phyloP scores from a whole-genome alignment of 2,113 vertebrate species.

The Dromaius novaehollandiae region DNA sequence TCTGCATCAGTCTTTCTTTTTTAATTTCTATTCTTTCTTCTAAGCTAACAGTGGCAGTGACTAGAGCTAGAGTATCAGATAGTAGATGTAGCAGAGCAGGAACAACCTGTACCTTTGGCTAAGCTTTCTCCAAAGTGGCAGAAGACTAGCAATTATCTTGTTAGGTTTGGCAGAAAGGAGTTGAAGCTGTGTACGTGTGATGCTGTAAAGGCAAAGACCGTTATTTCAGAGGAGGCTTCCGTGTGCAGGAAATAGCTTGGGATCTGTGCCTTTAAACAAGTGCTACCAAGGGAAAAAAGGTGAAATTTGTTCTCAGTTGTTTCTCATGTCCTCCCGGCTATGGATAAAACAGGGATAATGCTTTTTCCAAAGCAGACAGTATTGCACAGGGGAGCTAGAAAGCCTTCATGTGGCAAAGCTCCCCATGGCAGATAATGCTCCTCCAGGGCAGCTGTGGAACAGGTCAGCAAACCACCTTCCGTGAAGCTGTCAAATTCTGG shows the following conservation, averaged over 20 bases:
- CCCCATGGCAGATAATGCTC: not conserved
- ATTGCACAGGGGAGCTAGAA: not conserved
- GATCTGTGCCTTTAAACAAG: not conserved
- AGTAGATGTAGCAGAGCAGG: not conserved
- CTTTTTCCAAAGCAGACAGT: not conserved
- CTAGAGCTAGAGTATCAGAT: rapidly evolving
- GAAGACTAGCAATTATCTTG: rapidly evolving
- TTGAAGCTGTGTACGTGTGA: rapidly evolving
- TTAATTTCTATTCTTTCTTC: not conserved
- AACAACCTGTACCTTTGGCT: not conserved
- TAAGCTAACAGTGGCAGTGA: not conserved
- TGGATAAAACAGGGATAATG: not conserved
- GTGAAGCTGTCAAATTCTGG: not conserved
- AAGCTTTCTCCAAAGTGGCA: not conserved
- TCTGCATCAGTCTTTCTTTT: not conserved
- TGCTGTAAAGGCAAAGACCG: rapidly evolving
- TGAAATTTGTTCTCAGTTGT: rapidly evolving
- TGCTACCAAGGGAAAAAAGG: rapidly evolving
- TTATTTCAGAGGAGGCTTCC: not conserved
- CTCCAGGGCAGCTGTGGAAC: not conserved
- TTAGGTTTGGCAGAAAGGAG: not conserved
- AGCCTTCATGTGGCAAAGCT: not conserved
- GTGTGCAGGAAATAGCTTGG: rapidly evolving
- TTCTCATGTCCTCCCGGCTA: not conserved
- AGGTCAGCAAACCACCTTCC: not conserved